Percentiles rank a stretch among this genome's conserved stretches.
phyloP scores from a whole-genome alignment of 2,113 vertebrate species.

The Microtus ochrogaster region DNA sequence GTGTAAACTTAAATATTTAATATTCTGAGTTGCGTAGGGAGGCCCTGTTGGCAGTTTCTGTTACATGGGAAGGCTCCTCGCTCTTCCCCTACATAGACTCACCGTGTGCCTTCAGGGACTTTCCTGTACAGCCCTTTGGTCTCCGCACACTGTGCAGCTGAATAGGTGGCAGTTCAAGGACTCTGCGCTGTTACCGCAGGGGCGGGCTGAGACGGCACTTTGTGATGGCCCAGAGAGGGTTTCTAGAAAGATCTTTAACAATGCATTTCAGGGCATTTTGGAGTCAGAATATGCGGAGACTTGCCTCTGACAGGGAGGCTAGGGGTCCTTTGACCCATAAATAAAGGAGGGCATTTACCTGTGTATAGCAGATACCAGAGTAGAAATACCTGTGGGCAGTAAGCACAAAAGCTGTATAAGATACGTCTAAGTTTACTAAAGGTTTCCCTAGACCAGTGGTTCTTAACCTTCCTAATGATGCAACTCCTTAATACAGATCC shows the following conservation, averaged over 20 bases:
- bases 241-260: background rate
- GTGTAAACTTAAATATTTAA: background rate
- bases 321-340: background rate
- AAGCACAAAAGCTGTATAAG: background rate
- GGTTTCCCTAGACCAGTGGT: background rate
- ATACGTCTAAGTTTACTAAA: too few species aligned
- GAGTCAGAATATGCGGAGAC: background rate
- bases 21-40: background rate
- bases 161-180: background rate
- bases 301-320: background rate
- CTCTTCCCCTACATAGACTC: background rate
- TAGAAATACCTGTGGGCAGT: background rate
- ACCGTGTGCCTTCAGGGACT: fast-evolving
- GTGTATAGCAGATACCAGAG: background rate
- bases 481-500: background rate
- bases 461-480: background rate
- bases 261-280: background rate
- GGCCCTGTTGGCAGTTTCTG: too few species aligned
- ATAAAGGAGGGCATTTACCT: background rate
- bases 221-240: background rate
- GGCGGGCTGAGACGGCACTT: background rate
- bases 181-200: background rate
- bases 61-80: too few species aligned
- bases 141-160: background rate
- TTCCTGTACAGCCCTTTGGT: background rate